Percentiles rank a stretch among this genome's conserved stretches.
These are phyloP conservation scores for Coelinius sp. DNA, from an alignment of 2,888 invertebrate genomes.

Conservation along the genomic window DNA sequence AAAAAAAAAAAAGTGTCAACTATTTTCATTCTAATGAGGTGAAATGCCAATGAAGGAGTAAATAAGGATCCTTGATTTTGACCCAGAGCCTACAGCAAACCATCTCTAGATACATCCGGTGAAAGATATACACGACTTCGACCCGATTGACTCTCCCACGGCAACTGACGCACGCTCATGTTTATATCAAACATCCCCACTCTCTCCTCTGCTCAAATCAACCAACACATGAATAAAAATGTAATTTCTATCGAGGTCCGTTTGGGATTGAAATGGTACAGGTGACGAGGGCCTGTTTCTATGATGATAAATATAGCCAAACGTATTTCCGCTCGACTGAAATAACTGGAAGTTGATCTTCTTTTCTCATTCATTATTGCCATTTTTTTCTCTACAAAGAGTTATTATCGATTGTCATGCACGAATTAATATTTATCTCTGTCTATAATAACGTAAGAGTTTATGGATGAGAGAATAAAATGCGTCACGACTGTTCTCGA, in stretches of 20 bases:
- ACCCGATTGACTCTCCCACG: neutral
- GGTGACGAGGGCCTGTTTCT: slow-evolving; percentile 2
- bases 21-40: neutral
- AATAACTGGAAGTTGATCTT: neutral
- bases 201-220: no score
- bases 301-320: slow-evolving; percentile 1
- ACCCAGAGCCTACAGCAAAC: neutral
- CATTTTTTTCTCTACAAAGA: slow-evolving; percentile 1
- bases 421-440: slow-evolving; percentile 20
- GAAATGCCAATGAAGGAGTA: neutral
- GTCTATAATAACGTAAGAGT: neutral
- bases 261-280: neutral
- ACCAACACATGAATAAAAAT: no score
- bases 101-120: slow-evolving; percentile 1
- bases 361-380: neutral
- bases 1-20: no score
- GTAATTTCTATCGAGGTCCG: neutral
- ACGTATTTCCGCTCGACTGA: slow-evolving; percentile 10
- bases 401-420: slow-evolving; percentile 13
- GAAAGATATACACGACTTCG: slow-evolving; percentile 1
- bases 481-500: slow-evolving; percentile 11
- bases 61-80: slow-evolving; percentile 19
- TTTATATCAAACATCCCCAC: neutral
- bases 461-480: slow-evolving; percentile 8
- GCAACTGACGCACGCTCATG: neutral